Evolutionary conservation across 2,113 vertebrate species (phyloP).

Genomic region (Erythrolamprus reginae): DNA sequence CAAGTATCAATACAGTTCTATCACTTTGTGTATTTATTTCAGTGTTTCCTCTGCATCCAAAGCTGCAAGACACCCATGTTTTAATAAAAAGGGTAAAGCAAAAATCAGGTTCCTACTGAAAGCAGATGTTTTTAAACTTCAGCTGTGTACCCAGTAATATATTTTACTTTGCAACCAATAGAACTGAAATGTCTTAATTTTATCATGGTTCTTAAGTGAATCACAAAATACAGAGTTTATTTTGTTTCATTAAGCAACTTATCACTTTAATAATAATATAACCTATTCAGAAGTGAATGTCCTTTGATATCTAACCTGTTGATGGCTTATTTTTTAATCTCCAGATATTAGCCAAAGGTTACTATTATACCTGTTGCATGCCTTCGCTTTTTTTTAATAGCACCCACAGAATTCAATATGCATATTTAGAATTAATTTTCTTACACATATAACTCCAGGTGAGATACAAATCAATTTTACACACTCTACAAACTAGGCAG

Average conservation of each 20-base stretch:
- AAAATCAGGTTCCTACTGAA: not conserved
- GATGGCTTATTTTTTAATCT: constrained; percentile 13
- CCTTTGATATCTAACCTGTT: not conserved
- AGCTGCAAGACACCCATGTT: constrained; percentile 8
- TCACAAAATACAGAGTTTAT: not conserved
- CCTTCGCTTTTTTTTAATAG: constrained; percentile 53
- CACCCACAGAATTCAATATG: constrained; percentile 24
- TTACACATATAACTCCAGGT: not conserved
- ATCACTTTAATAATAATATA: not conserved
- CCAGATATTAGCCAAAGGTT: constrained; percentile 23
- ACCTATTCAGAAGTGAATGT: not conserved
- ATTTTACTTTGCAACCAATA: not conserved
- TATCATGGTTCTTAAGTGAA: no score
- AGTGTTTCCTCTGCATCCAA: not conserved
- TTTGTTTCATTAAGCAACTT: not conserved
- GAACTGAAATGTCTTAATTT: not conserved
- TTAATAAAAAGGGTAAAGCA: not conserved
- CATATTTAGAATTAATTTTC: constrained; percentile 38
- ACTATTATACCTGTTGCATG: constrained; percentile 18
- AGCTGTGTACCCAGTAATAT: not conserved
- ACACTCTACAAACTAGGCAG: constrained; percentile 11
- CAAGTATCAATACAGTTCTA: not conserved
- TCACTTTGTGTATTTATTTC: not conserved
- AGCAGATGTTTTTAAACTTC: not conserved
- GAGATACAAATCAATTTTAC: constrained; percentile 20